Base-by-base conservation (phyloP, 2,113 vertebrate genomes). In the Chionomys nivalis region DNA sequence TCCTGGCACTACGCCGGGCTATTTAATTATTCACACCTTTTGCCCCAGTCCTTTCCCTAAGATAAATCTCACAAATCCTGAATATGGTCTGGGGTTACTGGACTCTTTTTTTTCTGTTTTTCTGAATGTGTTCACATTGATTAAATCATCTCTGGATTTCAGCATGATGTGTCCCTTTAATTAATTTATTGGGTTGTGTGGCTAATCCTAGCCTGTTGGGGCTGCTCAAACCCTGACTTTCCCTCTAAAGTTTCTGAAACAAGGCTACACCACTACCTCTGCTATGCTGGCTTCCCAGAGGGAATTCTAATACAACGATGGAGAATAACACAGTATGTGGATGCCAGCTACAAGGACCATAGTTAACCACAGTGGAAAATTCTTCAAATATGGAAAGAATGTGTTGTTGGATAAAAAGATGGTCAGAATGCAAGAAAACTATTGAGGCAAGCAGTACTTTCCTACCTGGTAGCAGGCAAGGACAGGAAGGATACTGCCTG, bases 391-490 rank as follows among this genome's bases (percentile, higher is more conserved):
- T 11, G 90, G 39, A 55, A 14, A 52, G 83, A 65, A 4, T 70
- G 39, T 77, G 1, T 78, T 58, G 26, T 39, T n/a, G 65, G 70
- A 31, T n/a, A 92, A 26, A 36, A 49, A 7, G 26, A 44, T 70
- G 39, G 16, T 23, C 17, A 95, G 86, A 88, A 70, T 90, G n/a
- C 58, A 75, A 78, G 91, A 81, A 79, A 89, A 91, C 68, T 52
- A 36, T 65, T 77, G 19, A 91, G 88, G 39, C 88, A 23, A 72
- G 21, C 24, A 33, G 16, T 68, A 52, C 24, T 94, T 89, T 78
- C 66, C 33, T 28, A 77, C 49, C 66, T 88, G 0, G 0, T 90
- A 72, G 44, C 89, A 55, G 68, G 24, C 44, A 39, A 77, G 49
- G 61, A 86, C 90, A 81, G 49, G 73, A 72, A 58, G 73, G 58